Evolutionary conservation across 2,113 vertebrate genomes (phyloP).

Genomic region (Perca fluviatilis): DNA sequence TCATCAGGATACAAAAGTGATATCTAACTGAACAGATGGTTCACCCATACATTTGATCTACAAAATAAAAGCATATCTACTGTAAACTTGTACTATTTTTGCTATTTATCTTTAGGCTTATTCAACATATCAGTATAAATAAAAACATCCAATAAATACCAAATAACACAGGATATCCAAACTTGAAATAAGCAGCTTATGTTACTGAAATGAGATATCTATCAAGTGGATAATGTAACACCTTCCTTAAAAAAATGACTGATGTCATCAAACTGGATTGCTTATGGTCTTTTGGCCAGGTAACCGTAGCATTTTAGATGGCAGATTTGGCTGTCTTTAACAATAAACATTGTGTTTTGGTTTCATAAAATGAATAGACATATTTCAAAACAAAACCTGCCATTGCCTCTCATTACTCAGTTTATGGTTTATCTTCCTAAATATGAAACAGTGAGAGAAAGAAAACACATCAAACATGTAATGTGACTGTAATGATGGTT

Average conservation of each 20-base stretch:
- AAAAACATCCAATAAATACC: not conserved
- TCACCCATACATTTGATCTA: too few species aligned
- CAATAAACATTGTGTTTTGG: not conserved
- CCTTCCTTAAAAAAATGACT: not conserved
- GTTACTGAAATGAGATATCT: not conserved
- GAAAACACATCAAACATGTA: not conserved
- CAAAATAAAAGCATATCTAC: not conserved
- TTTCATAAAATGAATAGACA: not conserved
- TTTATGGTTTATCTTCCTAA: not conserved
- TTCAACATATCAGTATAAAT: not conserved
- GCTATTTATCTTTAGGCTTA: not conserved
- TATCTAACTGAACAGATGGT: not conserved
- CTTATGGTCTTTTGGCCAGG: not conserved
- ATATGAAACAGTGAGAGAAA: not conserved
- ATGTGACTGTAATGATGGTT: not conserved
- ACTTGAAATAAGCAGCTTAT: not conserved
- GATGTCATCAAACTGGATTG: not conserved
- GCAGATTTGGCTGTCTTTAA: not conserved
- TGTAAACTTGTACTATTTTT: not conserved
- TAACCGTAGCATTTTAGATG: not conserved
- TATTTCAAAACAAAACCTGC: not conserved
- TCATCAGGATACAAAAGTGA: not conserved
- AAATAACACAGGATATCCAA: conserved; percentile 7
- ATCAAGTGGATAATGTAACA: not conserved
- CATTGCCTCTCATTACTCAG: not conserved